A percentile compares a stretch with the other conserved stretches of the same genome.
phyloP scores from a whole-genome alignment of 2,113 vertebrate species.

The Microcebus murinus region DNA sequence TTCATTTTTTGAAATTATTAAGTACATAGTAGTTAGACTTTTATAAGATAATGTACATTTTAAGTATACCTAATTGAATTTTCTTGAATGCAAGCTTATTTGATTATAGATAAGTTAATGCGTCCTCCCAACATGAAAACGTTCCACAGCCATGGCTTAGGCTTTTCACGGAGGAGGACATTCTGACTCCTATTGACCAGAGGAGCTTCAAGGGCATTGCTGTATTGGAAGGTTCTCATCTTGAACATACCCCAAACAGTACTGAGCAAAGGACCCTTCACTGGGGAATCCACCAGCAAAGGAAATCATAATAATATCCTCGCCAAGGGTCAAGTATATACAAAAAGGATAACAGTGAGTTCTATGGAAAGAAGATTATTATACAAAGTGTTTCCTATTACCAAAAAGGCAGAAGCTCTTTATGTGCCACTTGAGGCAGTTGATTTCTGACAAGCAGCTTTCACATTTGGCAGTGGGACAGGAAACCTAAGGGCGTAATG shows the following conservation, averaged over 20 bases:
- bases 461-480: not conserved
- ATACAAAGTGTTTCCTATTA: not conserved
- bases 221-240: not conserved
- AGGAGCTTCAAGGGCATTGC: not conserved
- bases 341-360: not conserved
- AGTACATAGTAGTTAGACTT: too few species aligned
- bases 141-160: not conserved
- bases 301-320: not conserved
- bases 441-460: not conserved
- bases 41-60: too few species aligned
- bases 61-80: too few species aligned
- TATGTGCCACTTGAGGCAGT: not conserved
- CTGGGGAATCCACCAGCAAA: not conserved
- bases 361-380: not conserved
- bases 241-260: not conserved
- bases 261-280: not conserved
- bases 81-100: too few species aligned
- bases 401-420: conserved; percentile 5
- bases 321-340: not conserved
- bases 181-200: not conserved
- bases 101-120: too few species aligned
- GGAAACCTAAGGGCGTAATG: not conserved
- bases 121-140: too few species aligned
- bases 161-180: not conserved
- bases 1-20: too few species aligned